Base-by-base conservation (phyloP, 2,797 vertebrate genomes). In the Astyanax mexicanus region DNA sequence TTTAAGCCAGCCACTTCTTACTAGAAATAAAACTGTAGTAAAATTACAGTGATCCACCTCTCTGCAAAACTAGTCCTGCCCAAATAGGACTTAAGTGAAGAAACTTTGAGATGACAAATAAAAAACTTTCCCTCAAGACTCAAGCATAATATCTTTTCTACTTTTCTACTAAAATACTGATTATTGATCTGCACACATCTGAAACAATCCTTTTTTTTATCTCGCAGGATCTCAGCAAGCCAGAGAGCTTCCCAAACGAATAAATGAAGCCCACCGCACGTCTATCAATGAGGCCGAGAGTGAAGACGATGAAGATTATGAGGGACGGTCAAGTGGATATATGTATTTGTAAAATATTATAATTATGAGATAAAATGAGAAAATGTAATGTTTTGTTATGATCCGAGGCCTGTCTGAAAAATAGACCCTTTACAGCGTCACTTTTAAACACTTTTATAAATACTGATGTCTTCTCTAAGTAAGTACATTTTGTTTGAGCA, bases 291-390 rank as follows among this genome's bases (percentile, higher is more conserved):
- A 84, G 10, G 76, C 67, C 13, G 83, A 61, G 61, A 72, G 25
- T 12, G 75, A 71, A 42, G 86, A 87, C 17, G 84, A 87, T 58
- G 86, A 86, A 79, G 86, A 86, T 77, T 84, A 82, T 21, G 83
- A 81, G 25, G 81, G 83, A 42, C 74, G 69, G 60, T 54, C 84
- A 1, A 87, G 86, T 70, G 85, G 84, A 70, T 37, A 82, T 70
- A 70, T 77, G 71, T 81, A 82, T 77, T 75, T 80, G 79, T 81
- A 71, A 76, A 37, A 77, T 23, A 23, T 38, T 54, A 29, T 45
- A 9, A 35, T 55, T 64, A 27, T 62, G 40, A n/a, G 72, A 65
- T 70, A 55, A 49, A 64, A 37, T 62, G 32, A 75, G 64, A 70
- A 55, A 51, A 65, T 74, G 69, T 23, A 45, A 71, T 27, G 49